Conservation (phyloP, 2,888 invertebrate genomes). For the Temnothorax rugatulus region DNA sequence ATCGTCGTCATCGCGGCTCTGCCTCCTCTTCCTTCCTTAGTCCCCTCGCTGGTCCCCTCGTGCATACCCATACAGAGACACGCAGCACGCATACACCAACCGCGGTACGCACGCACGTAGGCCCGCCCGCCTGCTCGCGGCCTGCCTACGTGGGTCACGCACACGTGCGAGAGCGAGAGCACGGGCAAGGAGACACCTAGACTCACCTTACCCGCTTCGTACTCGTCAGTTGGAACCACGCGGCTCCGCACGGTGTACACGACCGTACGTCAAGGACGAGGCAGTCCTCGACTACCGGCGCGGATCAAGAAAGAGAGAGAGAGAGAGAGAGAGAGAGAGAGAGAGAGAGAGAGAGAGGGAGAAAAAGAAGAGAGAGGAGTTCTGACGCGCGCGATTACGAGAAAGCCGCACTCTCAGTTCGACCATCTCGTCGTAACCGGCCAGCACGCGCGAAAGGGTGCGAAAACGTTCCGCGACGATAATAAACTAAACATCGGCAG, state of each 20-base stretch:
- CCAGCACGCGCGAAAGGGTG: constrained; percentile 46
- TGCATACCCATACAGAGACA: constrained; percentile 44
- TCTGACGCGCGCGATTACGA: constrained; percentile 52
- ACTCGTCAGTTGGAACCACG: constrained; percentile 85
- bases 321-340: constrained; percentile 22
- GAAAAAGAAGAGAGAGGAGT: constrained; percentile 4
- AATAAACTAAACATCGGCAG: constrained; percentile 15
- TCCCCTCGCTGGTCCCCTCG: constrained; percentile 69
- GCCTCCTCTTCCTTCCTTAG: constrained; percentile 73
- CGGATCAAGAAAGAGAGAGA: constrained; percentile 12
- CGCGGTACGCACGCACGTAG: constrained; percentile 41
- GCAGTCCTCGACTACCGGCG: constrained; percentile 63
- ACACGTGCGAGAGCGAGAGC: constrained; percentile 64
- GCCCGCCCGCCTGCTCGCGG: constrained; percentile 22
- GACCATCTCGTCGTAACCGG: constrained; percentile 51
- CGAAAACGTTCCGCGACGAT: constrained; percentile 28
- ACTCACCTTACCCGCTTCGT: constrained; percentile 76
- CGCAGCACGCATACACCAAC: constrained; percentile 26
- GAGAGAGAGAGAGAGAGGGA: neutral
- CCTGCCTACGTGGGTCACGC: constrained; percentile 60
- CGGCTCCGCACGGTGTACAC: constrained; percentile 84
- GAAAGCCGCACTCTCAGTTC: constrained; percentile 53
- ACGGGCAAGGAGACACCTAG: constrained; percentile 77
- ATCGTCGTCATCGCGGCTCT: constrained; percentile 54
- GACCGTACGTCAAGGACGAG: constrained; percentile 82